These are phyloP conservation scores for Sebastes vulpes DNA, from an alignment of 2,797 vertebrate species.

Conservation along the genomic window DNA sequence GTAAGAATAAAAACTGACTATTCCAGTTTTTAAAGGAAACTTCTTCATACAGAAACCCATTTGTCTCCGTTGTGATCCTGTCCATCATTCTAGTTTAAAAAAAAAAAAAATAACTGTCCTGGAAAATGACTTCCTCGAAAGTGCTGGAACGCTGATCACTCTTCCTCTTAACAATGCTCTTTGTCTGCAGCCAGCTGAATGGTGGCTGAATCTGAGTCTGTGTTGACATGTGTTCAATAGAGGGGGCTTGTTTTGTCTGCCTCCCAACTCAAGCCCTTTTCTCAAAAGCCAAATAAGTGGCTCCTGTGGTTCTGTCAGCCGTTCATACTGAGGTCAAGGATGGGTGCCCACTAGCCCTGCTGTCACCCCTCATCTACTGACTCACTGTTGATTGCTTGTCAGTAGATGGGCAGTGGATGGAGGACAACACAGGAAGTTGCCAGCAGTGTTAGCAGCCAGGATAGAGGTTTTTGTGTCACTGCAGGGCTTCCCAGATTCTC, in stretches of 20 bases:
- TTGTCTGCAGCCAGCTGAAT: conserved; percentile 33
- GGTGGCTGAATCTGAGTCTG: conserved; percentile 18
- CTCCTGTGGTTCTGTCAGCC: conserved; percentile 61
- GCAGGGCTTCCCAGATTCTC: conserved; percentile 38
- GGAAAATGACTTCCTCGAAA: conserved; percentile 6
- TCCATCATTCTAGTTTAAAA: neutral
- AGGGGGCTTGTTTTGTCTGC: conserved; percentile 49
- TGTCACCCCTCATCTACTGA: conserved; percentile 65
- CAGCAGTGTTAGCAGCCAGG: conserved; percentile 33
- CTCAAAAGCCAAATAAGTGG: conserved; percentile 57
- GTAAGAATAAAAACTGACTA: neutral
- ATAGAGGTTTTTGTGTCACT: conserved; percentile 19
- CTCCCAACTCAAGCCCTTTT: conserved; percentile 52
- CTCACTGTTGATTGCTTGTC: conserved; percentile 63
- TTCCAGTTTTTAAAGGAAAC: neutral
- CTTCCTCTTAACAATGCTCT: conserved; percentile 22
- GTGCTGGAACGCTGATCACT: conserved; percentile 21
- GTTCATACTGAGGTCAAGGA: conserved; percentile 73
- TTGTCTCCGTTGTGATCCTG: neutral
- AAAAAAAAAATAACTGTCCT: neutral
- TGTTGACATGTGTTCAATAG: conserved; percentile 60
- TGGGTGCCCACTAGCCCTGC: conserved; percentile 52
- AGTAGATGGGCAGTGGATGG: conserved; percentile 34
- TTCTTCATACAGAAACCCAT: neutral
- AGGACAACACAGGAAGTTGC: conserved; percentile 47